Percentiles rank a stretch among this genome's conserved stretches.
Conservation (phyloP, 2,113 vertebrate genomes). For the Sturnus vulgaris region DNA sequence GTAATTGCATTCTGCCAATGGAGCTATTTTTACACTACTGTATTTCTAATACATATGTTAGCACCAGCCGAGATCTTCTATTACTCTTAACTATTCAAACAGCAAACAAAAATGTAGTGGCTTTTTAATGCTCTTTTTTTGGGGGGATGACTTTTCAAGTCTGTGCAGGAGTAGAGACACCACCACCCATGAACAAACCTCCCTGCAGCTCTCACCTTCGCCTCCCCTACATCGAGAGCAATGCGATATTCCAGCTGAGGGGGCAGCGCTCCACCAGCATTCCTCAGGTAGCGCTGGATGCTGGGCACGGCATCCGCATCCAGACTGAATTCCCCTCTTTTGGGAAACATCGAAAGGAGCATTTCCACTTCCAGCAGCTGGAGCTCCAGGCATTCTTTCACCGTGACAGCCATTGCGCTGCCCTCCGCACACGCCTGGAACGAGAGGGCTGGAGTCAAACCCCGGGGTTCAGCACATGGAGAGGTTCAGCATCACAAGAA, state of each 20-base stretch:
- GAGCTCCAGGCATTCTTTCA: slow-evolving; percentile 69
- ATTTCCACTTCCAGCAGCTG: slow-evolving; percentile 78
- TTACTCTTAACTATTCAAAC: neutral
- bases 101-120: neutral
- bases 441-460: neutral
- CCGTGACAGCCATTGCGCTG: slow-evolving; percentile 20
- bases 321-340: slow-evolving; percentile 70
- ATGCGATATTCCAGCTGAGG: slow-evolving; percentile 65
- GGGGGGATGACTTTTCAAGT: neutral
- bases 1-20: neutral
- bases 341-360: slow-evolving; percentile 78
- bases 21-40: neutral
- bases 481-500: neutral
- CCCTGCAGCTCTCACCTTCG: slow-evolving; percentile 54
- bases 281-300: slow-evolving; percentile 61
- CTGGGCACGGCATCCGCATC: slow-evolving; percentile 55
- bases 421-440: neutral
- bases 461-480: accelerated
- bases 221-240: slow-evolving; percentile 52
- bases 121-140: accelerated
- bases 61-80: neutral
- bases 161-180: neutral
- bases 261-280: slow-evolving; percentile 41
- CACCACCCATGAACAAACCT: neutral
- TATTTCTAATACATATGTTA: neutral